Evolutionary conservation across 2,888 invertebrate genomes (phyloP), one percentile per base, ranked within the genome.

Genomic region (Cantharis nigra): DNA sequence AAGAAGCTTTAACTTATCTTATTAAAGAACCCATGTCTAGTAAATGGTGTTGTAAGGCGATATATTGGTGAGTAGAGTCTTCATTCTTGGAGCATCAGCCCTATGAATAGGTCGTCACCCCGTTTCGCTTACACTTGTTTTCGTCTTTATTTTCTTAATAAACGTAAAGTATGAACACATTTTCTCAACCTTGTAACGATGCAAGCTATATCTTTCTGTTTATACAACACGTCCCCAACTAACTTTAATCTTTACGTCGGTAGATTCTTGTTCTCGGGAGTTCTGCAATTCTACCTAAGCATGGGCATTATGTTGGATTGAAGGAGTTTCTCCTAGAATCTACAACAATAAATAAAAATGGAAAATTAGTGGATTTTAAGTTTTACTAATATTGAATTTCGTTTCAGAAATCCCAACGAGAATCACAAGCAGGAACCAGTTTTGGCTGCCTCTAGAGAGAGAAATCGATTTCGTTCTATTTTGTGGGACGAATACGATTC

Each of bases 401-500:
- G 79, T 90, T 89, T 65, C 90, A 96, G 96, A 82, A 96, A 95
- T 88, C 96, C 96, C 13, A 96, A 96, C 86, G 96, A 96, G 87
- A 94, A 94, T 87, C 92, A 93, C 84, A 93, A 94, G 26, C 94
- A 93, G 86, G 96, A 96, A 85, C 92, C 93, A 0, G 90, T 93
- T 71, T 90, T 96, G 80, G 94, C 94, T 4, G 94, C 94, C 69
- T 96, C 95, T 72, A 93, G 95, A 85, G 97, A 97, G 86, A 92
- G 94, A 81, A 96, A 94, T 90, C 93, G 95, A 84, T 96, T 96
- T 89, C 92, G 95, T 72, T 94, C 93, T 81, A 92, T 95, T 83
- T 92, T 91, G 72, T 98, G 98, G 98, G 97, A 97, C 83, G 94
- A 95, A 86, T 98, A 97, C 89, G 97, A 97, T 88, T 94, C 95